Percentiles rank a stretch among this genome's conserved stretches.
Conservation (phyloP, 2,888 invertebrate species). For the Pogonocherus hispidulus region DNA sequence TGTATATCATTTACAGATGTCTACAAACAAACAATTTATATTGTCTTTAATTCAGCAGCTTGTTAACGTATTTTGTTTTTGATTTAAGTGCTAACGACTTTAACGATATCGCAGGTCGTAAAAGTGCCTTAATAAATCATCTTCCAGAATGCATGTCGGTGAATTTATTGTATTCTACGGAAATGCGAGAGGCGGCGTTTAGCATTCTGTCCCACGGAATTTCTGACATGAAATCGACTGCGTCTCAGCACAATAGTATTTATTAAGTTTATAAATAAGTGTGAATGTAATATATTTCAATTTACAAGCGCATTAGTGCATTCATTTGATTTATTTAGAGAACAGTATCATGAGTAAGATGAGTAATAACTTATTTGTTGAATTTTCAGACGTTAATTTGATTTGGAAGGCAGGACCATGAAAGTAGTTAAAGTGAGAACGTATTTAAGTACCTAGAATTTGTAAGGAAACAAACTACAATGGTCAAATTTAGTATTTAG, state of each 20-base stretch:
- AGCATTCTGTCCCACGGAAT: not conserved
- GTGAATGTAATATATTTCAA: not conserved
- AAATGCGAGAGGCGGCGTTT: not conserved
- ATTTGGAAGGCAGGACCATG: too few species aligned
- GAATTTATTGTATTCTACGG: not conserved
- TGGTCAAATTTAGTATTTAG: too few species aligned
- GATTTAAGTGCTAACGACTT: not conserved
- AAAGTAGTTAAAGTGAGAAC: too few species aligned
- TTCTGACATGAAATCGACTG: not conserved
- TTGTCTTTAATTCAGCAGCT: not conserved
- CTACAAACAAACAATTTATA: not conserved
- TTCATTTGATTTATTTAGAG: too few species aligned
- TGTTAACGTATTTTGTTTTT: not conserved
- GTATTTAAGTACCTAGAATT: too few species aligned
- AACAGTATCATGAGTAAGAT: too few species aligned
- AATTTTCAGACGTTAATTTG: too few species aligned
- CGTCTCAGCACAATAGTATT: not conserved
- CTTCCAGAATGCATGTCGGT: not conserved
- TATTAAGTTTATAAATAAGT: not conserved
- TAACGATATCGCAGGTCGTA: not conserved
- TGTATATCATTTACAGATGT: not conserved
- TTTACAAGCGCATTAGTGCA: not conserved
- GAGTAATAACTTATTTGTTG: too few species aligned
- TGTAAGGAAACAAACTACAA: too few species aligned
- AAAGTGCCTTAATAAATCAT: slow-evolving; percentile 3